phyloP scores from a whole-genome alignment of 2,888 invertebrate genomes.

The Ceraclea dissimilis region DNA sequence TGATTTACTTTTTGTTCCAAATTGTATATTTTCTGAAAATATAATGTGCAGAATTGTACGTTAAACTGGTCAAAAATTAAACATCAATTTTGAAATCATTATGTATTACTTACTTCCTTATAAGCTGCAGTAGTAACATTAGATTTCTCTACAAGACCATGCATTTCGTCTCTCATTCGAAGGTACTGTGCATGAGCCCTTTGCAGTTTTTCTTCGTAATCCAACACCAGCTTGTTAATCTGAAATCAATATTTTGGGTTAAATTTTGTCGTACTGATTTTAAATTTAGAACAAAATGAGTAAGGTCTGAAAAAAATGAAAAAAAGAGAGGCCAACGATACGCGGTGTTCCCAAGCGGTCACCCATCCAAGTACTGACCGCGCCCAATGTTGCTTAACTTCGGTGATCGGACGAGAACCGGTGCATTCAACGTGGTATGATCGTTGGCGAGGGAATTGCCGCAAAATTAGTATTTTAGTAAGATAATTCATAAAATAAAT shows the following conservation, averaged over 20 bases:
- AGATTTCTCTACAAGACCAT: conserved; percentile 34
- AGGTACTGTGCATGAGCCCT: conserved; percentile 35
- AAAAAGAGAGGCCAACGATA: conserved; percentile 29
- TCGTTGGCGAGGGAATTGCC: conserved; percentile 34
- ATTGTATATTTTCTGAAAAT: conserved; percentile 38
- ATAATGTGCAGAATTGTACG: too few relatives aligned
- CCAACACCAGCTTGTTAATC: conserved; percentile 36
- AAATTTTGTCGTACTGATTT: neutral
- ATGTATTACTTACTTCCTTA: conserved; percentile 33
- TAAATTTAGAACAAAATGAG: neutral
- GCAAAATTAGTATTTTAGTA: too few relatives aligned
- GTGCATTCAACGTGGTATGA: conserved; percentile 40
- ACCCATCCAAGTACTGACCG: conserved; percentile 40
- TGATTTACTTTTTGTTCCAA: conserved; percentile 38
- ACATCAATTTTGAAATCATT: neutral
- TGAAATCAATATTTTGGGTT: conserved; percentile 1
- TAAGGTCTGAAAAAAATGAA: neutral
- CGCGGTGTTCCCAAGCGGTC: conserved; percentile 38
- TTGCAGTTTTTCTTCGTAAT: conserved; percentile 45
- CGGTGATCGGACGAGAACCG: conserved; percentile 46
- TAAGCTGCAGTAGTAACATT: conserved; percentile 41
- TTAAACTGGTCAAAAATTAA: too few relatives aligned
- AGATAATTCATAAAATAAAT: too few relatives aligned
- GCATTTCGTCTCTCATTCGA: conserved; percentile 39
- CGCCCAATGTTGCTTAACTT: conserved; percentile 44